Percentiles rank a stretch among this genome's conserved stretches.
phyloP scores from a whole-genome alignment of 2,113 vertebrate species.

The Vidua macroura region DNA sequence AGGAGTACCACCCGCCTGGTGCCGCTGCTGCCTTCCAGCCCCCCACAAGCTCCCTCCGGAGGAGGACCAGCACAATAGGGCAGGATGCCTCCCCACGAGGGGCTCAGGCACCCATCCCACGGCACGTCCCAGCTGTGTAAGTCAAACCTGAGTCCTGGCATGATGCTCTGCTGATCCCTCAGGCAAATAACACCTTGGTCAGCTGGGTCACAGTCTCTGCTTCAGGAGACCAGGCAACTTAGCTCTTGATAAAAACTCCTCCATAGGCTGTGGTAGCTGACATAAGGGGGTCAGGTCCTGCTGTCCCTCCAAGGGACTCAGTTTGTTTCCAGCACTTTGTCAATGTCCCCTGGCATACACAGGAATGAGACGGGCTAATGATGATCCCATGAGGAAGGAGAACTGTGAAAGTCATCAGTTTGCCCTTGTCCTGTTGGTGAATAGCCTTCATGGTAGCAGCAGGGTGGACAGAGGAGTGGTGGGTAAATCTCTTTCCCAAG shows the following conservation, averaged over 20 bases:
- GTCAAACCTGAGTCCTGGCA: neutral
- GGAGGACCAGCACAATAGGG: constrained; percentile 16
- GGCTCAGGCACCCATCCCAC: neutral
- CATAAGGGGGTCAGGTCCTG: neutral
- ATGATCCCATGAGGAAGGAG: neutral
- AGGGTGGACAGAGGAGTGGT: neutral
- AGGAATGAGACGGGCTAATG: neutral
- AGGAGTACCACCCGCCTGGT: constrained; percentile 71
- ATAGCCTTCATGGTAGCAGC: neutral
- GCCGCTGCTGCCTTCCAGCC: constrained; percentile 31
- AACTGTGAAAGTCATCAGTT: neutral
- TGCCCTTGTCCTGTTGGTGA: neutral
- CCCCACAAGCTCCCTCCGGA: neutral
- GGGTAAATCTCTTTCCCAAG: neutral
- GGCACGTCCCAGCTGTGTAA: constrained; percentile 34
- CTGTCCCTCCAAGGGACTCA: neutral
- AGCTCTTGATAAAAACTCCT: neutral
- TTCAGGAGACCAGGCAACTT: neutral
- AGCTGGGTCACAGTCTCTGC: neutral
- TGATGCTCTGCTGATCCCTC: neutral
- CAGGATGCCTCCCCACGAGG: neutral
- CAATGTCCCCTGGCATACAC: neutral
- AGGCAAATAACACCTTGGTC: neutral
- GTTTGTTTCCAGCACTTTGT: constrained; percentile 2
- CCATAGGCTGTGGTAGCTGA: neutral